phyloP scores from a whole-genome alignment of 2,888 invertebrate genomes.

The Seira ritae region DNA sequence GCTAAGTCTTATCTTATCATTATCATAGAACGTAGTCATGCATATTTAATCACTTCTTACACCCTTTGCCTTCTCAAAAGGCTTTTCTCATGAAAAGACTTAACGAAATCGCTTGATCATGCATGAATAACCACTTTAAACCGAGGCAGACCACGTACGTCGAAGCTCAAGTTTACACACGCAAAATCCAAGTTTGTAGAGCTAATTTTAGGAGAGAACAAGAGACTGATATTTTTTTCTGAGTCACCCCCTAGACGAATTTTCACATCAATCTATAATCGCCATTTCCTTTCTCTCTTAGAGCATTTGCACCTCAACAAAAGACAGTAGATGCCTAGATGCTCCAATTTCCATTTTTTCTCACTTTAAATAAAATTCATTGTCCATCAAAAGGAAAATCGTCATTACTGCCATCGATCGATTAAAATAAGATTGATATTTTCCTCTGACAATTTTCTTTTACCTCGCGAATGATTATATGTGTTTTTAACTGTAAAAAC shows the following conservation, averaged over 20 bases:
- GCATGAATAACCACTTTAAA: constrained; percentile 62
- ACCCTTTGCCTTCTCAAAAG: background rate
- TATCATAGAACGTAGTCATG: no score
- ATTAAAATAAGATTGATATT: constrained; percentile 53
- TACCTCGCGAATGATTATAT: background rate
- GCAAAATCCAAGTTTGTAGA: no score
- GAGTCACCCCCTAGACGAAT: constrained; percentile 30
- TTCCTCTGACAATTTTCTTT: constrained; percentile 44
- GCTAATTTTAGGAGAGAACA: background rate
- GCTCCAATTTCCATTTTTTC: no score
- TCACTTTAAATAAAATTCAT: no score
- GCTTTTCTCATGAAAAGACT: constrained; percentile 17
- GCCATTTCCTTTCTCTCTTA: no score
- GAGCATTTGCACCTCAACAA: constrained; percentile 1
- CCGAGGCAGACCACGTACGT: constrained; percentile 62
- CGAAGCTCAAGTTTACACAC: constrained; percentile 16
- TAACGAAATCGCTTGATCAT: constrained; percentile 60
- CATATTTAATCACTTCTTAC: no score
- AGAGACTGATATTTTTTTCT: constrained; percentile 16
- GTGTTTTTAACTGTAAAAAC: no score
- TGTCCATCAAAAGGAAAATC: constrained; percentile 42
- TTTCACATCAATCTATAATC: constrained; percentile 4
- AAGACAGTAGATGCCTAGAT: background rate
- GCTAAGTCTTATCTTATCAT: no score
- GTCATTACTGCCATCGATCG: constrained; percentile 32